phyloP scores from a whole-genome alignment of 2,113 vertebrate genomes.

The Neolamprologus variostigma region DNA sequence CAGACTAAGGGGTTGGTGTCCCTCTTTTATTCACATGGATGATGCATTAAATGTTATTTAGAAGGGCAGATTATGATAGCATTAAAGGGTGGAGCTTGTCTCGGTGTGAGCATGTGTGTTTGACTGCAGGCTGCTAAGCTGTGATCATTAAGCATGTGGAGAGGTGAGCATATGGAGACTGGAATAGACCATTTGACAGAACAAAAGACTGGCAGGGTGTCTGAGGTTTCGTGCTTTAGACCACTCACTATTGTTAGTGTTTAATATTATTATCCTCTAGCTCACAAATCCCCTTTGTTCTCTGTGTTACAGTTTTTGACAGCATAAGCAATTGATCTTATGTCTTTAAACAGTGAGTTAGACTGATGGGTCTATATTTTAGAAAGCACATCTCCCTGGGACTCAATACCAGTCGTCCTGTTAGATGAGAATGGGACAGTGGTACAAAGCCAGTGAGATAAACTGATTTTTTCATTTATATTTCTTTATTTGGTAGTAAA shows the following conservation, averaged over 20 bases:
- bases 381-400: background rate
- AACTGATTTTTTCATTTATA: background rate
- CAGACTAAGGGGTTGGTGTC: background rate
- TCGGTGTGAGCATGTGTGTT: background rate
- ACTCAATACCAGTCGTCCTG: background rate
- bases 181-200: conserved; percentile 42
- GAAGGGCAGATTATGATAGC: conserved; percentile 46
- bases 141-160: conserved; percentile 54
- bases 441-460: background rate
- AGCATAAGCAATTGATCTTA: conserved; percentile 10
- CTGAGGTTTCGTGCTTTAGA: conserved; percentile 15
- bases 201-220: conserved; percentile 51
- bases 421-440: background rate
- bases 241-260: conserved; percentile 41
- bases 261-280: conserved; percentile 41
- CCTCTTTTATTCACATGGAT: conserved; percentile 12
- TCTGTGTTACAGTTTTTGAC: background rate
- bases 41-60: conserved; percentile 56
- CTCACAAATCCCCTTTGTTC: conserved; percentile 22
- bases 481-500: background rate
- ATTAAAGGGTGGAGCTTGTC: conserved; percentile 12
- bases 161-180: conserved; percentile 66
- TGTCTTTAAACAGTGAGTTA: background rate
- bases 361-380: background rate
- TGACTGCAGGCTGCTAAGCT: conserved; percentile 40